A percentile compares a stretch with the other conserved stretches of the same genome.
Evolutionary conservation across 2,888 invertebrate genomes (phyloP).

Genomic region (Stenoptilia bipunctidactyla): DNA sequence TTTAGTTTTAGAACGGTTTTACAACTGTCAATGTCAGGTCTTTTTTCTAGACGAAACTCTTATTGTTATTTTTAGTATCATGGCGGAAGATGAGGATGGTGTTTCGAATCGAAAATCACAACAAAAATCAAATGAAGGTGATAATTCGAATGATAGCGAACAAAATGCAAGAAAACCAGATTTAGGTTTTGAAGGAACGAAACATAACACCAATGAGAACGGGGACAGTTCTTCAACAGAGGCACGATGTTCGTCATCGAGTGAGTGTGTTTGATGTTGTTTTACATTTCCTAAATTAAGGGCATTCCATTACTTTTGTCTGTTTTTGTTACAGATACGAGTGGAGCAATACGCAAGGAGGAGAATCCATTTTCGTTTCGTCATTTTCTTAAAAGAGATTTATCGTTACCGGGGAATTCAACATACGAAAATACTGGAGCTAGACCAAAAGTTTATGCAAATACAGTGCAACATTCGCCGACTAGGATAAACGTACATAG

Average conservation of each 20-base stretch:
- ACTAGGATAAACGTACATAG: constrained; percentile 45
- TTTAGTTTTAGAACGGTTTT: too few species aligned
- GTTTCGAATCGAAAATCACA: constrained; percentile 60
- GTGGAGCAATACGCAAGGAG: constrained; percentile 68
- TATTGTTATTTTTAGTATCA: constrained; percentile 61
- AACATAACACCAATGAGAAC: constrained; percentile 54
- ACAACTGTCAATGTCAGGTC: too few species aligned
- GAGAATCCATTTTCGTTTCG: constrained; percentile 89
- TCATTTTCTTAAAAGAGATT: constrained; percentile 82
- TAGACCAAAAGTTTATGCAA: constrained; percentile 79
- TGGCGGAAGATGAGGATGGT: constrained; percentile 69
- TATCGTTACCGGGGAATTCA: constrained; percentile 60
- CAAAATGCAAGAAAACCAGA: constrained; percentile 53
- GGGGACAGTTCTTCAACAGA: constrained; percentile 42
- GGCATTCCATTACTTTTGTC: constrained; percentile 30
- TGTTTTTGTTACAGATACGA: constrained; percentile 48
- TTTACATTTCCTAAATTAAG: constrained; percentile 38
- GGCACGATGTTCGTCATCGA: constrained; percentile 52
- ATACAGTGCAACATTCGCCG: constrained; percentile 61
- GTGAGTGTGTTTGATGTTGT: constrained; percentile 60
- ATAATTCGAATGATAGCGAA: constrained; percentile 44
- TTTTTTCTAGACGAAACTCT: too few species aligned
- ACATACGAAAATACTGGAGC: constrained; percentile 81
- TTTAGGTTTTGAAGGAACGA: constrained; percentile 60
- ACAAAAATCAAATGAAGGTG: constrained; percentile 54